These are phyloP conservation scores for Urocolius indicus DNA, from an alignment of 2,113 vertebrate species.

Conservation along the genomic window DNA sequence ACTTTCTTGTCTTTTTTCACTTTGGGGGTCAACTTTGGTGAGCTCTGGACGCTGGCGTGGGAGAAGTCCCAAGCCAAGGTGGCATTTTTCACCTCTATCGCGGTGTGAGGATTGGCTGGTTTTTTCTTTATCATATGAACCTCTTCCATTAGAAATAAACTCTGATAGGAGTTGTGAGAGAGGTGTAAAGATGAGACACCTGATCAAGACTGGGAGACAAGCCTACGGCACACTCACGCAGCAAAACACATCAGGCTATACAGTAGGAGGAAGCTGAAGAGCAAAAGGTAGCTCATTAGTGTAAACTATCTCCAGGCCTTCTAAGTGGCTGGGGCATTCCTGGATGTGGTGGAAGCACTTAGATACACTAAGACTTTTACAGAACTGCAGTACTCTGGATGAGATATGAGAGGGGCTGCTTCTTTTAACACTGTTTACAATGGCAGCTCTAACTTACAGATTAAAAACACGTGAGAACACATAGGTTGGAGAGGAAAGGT, in stretches of 20 bases:
- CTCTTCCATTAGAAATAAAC: constrained; percentile 94
- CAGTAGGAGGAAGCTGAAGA: constrained; percentile 84
- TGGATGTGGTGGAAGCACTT: constrained; percentile 57
- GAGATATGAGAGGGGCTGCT: background rate
- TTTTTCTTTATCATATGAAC: constrained; percentile 87
- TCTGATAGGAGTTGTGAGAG: constrained; percentile 88
- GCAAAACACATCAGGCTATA: constrained; percentile 86
- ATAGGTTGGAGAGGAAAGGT: background rate
- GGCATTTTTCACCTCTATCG: constrained; percentile 89
- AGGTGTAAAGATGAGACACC: constrained; percentile 88
- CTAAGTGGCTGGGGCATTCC: constrained; percentile 50
- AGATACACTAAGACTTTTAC: constrained; percentile 24
- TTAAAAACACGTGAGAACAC: background rate
- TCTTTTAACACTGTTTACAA: background rate
- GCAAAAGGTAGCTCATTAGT: constrained; percentile 88
- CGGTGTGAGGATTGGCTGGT: constrained; percentile 84
- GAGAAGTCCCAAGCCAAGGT: constrained; percentile 92
- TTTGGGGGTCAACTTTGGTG: constrained; percentile 89
- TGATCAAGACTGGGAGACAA: constrained; percentile 82
- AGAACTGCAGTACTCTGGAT: background rate
- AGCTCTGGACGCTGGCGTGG: constrained; percentile 88
- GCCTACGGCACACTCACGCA: constrained; percentile 83
- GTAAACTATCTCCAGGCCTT: constrained; percentile 72
- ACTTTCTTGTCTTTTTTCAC: constrained; percentile 82
- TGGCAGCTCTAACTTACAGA: background rate